Evolutionary conservation across 2,113 vertebrate species (phyloP).

Genomic region (Martes martes): DNA sequence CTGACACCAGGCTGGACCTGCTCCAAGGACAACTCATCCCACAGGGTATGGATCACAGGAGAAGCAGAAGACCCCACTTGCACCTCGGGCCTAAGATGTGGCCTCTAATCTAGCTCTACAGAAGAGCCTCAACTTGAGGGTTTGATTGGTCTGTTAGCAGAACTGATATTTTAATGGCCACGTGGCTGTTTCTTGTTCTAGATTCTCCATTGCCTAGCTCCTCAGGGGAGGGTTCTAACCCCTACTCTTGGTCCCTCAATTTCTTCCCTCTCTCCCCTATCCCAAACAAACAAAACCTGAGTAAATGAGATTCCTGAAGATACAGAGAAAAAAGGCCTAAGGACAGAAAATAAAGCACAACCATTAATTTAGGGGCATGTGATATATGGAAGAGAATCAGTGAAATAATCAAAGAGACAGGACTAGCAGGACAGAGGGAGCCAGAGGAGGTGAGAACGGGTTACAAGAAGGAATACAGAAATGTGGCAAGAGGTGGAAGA

Average conservation of each 20-base stretch:
- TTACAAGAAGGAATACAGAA: neutral
- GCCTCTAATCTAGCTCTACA: neutral
- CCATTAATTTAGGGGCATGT: neutral
- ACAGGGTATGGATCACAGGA: neutral
- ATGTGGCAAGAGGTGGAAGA: neutral
- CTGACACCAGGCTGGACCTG: neutral
- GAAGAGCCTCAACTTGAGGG: neutral
- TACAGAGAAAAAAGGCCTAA: neutral
- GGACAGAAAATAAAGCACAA: neutral
- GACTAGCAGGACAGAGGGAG: neutral
- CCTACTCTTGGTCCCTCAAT: neutral
- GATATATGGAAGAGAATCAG: neutral
- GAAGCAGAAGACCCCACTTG: neutral
- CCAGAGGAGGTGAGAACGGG: neutral
- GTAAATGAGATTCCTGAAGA: slow-evolving; percentile 1
- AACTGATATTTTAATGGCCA: neutral
- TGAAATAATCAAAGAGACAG: neutral
- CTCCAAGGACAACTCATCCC: neutral
- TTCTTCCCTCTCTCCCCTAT: neutral
- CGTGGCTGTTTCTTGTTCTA: neutral
- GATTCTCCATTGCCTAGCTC: neutral
- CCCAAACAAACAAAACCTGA: slow-evolving; percentile 17
- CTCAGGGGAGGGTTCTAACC: neutral
- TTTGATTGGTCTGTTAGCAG: neutral
- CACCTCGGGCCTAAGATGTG: neutral